These are phyloP conservation scores for Dicentrarchus labrax DNA, from an alignment of 2,113 vertebrate species.

Conservation along the genomic window DNA sequence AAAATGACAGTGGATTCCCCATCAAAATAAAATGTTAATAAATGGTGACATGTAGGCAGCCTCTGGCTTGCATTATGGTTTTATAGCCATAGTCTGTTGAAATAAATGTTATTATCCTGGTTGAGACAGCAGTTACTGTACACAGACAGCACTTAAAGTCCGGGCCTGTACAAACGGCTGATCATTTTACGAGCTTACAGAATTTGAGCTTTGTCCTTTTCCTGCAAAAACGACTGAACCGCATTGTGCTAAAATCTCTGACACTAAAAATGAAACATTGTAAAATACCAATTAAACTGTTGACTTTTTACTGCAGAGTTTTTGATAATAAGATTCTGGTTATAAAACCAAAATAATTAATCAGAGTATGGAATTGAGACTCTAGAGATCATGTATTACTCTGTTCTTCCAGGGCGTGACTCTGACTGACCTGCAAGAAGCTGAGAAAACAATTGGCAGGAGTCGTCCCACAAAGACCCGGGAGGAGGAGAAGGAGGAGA, in stretches of 20 bases:
- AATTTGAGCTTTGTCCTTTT: not conserved
- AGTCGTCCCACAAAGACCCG: conserved; percentile 89
- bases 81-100: conserved; percentile 18
- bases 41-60: not conserved
- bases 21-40: not conserved
- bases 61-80: conserved; percentile 11
- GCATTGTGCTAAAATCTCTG: not conserved
- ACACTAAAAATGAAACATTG: not conserved
- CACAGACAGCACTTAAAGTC: not conserved
- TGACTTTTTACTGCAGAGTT: not conserved
- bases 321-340: not conserved
- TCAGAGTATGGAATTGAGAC: not conserved
- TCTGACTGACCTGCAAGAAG: conserved; percentile 97
- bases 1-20: not conserved
- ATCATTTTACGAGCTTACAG: conserved; percentile 23
- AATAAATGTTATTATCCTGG: not conserved
- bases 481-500: conserved; percentile 95
- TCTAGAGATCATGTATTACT: not conserved
- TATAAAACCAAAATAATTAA: not conserved
- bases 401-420: conserved; percentile 90
- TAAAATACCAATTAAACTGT: not conserved
- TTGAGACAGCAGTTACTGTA: not conserved
- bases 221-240: not conserved
- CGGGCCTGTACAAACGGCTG: not conserved
- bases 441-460: conserved; percentile 97